Percentiles rank a stretch among this genome's conserved stretches.
Evolutionary conservation across 2,888 invertebrate genomes (phyloP).

Genomic region (Agonum fuliginosum): DNA sequence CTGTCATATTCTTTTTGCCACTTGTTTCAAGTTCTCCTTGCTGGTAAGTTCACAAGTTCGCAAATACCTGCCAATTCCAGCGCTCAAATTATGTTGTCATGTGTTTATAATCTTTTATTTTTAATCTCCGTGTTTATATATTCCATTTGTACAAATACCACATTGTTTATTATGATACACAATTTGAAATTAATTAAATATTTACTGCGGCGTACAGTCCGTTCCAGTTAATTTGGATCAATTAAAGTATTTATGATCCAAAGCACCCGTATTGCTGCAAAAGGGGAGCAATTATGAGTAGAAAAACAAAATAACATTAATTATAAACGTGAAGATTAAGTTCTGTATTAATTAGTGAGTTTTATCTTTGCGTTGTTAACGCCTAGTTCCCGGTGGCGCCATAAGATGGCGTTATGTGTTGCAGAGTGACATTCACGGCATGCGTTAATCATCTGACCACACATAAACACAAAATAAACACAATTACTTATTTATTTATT

Average conservation of each 20-base stretch:
- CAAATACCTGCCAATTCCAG: no score
- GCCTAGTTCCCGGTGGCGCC: slow-evolving; percentile 25
- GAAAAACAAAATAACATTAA: slow-evolving; percentile 28
- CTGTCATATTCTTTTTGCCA: slow-evolving; percentile 14
- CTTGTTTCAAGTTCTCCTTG: neutral
- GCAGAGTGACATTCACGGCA: slow-evolving; percentile 27
- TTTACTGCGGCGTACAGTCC: neutral
- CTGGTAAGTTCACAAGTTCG: slow-evolving; percentile 24
- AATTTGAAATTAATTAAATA: slow-evolving; percentile 13
- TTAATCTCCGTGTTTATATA: neutral
- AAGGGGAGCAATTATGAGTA: neutral
- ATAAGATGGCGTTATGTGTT: slow-evolving; percentile 37
- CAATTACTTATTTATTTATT: slow-evolving; percentile 9
- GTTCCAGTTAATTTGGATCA: slow-evolving; percentile 9
- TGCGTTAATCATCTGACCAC: slow-evolving; percentile 25
- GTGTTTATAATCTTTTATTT: neutral
- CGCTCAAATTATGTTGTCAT: neutral
- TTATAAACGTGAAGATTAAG: slow-evolving; percentile 11
- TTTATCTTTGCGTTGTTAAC: slow-evolving; percentile 45
- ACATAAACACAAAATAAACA: slow-evolving; percentile 29
- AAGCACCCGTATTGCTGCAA: slow-evolving; percentile 15
- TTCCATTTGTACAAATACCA: neutral
- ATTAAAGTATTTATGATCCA: slow-evolving; percentile 4
- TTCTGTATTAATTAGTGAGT: slow-evolving; percentile 41
- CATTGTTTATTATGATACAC: neutral